Percentiles rank a stretch among this genome's conserved stretches.
Conservation (phyloP, 2,888 invertebrate genomes). For the Drosophila imparisetae region DNA sequence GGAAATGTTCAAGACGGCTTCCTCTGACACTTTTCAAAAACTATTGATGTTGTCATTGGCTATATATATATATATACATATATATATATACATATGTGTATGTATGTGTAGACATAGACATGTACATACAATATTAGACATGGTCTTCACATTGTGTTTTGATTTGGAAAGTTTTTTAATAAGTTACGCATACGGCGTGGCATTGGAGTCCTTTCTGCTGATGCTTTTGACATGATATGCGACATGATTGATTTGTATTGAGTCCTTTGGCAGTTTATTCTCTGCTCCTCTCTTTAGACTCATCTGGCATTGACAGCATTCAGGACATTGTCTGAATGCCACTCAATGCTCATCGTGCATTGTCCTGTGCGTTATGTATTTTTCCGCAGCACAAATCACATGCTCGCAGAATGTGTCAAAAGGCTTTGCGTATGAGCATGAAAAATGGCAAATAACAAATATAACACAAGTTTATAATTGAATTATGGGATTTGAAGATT, state of each 20-base stretch:
- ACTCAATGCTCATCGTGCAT: constrained; percentile 40
- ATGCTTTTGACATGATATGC: constrained; percentile 64
- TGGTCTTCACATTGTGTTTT: constrained; percentile 58
- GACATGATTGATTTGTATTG: constrained; percentile 70
- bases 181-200: constrained; percentile 63
- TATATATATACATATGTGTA: constrained; percentile 19
- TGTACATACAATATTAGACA: neutral
- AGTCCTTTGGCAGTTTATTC: constrained; percentile 46
- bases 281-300: neutral
- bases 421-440: constrained; percentile 16
- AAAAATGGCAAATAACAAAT: constrained; percentile 18
- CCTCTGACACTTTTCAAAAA: constrained; percentile 76
- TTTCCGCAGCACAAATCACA: constrained; percentile 46
- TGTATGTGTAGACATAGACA: constrained; percentile 2
- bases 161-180: constrained; percentile 72
- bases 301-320: constrained; percentile 35
- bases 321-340: constrained; percentile 38
- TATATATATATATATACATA: constrained; percentile 25
- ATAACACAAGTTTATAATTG: constrained; percentile 50
- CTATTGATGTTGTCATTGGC: constrained; percentile 77
- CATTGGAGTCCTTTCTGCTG: constrained; percentile 31
- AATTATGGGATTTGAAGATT: constrained; percentile 44
- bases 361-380: constrained; percentile 33
- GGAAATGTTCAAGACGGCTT: constrained; percentile 75
- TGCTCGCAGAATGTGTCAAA: constrained; percentile 39